These are phyloP conservation scores for Apoderus coryli DNA, from an alignment of 2,888 invertebrate species.

Conservation along the genomic window DNA sequence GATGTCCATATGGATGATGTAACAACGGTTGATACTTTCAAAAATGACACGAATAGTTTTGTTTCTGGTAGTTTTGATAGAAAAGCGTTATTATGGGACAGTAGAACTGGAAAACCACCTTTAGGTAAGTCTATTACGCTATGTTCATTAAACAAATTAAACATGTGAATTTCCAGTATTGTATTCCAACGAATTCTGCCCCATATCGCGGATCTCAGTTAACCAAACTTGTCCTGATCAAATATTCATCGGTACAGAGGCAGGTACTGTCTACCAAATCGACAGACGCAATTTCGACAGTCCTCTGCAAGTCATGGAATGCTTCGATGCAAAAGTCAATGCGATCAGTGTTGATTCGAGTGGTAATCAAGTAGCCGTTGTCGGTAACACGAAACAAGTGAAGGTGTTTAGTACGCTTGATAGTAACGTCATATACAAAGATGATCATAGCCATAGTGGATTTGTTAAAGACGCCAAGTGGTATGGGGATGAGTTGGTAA, in stretches of 20 bases:
- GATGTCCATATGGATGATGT: constrained; percentile 26
- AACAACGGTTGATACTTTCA: constrained; percentile 34
- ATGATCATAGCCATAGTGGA: too few species aligned
- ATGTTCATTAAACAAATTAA: not conserved
- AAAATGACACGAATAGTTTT: constrained; percentile 35
- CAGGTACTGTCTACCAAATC: constrained; percentile 36
- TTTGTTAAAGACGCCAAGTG: too few species aligned
- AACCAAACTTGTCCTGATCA: constrained; percentile 31
- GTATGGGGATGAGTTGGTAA: too few species aligned
- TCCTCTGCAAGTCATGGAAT: too few species aligned
- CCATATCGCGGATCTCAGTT: constrained; percentile 33
- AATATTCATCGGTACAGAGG: constrained; percentile 36
- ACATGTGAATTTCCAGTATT: constrained; percentile 26
- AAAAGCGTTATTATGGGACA: constrained; percentile 36
- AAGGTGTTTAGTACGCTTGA: too few species aligned
- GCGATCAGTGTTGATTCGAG: too few species aligned
- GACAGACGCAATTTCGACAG: too few species aligned
- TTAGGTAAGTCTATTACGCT: constrained; percentile 18
- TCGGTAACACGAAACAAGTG: too few species aligned
- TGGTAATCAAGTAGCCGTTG: too few species aligned
- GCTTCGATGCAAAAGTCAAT: too few species aligned
- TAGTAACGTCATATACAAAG: too few species aligned
- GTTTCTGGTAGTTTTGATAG: constrained; percentile 37
- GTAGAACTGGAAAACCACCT: constrained; percentile 31
- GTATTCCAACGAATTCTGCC: constrained; percentile 29